Evolutionary conservation across 2,888 invertebrate species (phyloP), one percentile per base, ranked within the genome.

Genomic region (Synanthedon andrenaeformis): DNA sequence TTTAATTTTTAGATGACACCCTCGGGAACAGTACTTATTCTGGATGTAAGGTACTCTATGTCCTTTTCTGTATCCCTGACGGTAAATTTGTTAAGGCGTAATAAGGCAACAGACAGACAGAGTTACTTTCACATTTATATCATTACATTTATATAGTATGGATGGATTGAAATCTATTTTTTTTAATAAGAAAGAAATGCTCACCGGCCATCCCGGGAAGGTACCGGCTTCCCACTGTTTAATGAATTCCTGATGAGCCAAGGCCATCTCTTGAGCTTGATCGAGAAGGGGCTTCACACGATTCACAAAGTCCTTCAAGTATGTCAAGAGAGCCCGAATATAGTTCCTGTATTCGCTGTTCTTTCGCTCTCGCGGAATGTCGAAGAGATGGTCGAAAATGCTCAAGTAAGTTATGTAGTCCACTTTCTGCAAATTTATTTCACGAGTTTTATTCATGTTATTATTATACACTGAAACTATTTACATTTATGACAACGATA

Each of bases 371-470:
- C 93, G 95, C 0, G 98, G 94, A 69, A 99, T 95, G 67, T 99
- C 99, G 78, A 95, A 98, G 13, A 99, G 89, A 72, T 96, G 96
- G 77, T 99, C 99, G 74, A 99, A 98, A 56, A 93, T 93, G 59
- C 94, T 93, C 57, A 99, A 82, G 76, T 98, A 99, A 0, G 94
- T 94, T 52, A 99, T 96, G 79, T 99, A 99, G 82, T 99, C 99
- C 41, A 97, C 92, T 90, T 96, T 94, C 89, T 91, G 73, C 41
- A 81, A 82, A n/a, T 42, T 8, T 42, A 42, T 42, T 42, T 11
- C 3, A 42, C n/a, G 12, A 28, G 28, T 28, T 28, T 28, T 19
- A 19, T 23, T 28, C 8, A 1, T 28, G 4, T 13, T 28, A 11
- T 13, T 6, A 17, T n/a, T n/a, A 49, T 17, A 17, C 19, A 23